Evolutionary conservation across 1,140 invertebrate species (phyloP).

Genomic region (Cardiocondyla obscurior): DNA sequence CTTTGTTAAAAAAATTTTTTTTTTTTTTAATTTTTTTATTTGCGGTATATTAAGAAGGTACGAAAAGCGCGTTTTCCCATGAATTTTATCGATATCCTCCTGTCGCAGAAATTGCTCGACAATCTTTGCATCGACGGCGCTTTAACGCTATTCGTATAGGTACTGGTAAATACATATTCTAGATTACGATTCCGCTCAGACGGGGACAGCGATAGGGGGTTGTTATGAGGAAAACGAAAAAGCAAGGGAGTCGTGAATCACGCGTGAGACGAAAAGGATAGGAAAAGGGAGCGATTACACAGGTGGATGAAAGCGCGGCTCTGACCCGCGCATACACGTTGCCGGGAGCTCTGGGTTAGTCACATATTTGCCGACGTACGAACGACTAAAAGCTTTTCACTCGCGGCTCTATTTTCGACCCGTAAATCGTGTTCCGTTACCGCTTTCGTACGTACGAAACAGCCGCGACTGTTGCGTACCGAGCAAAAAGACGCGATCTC

Average conservation of each 20-base stretch:
- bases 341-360: constrained; percentile 65
- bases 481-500: constrained; percentile 46
- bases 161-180: constrained; percentile 15
- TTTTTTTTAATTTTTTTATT: not conserved
- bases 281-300: constrained; percentile 66
- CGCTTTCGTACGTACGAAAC: constrained; percentile 65
- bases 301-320: constrained; percentile 72
- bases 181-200: constrained; percentile 4
- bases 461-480: constrained; percentile 38
- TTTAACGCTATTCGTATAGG: constrained; percentile 2
- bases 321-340: constrained; percentile 34
- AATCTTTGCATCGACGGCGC: not conserved
- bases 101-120: not conserved
- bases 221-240: constrained; percentile 27
- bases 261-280: not conserved
- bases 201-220: not conserved
- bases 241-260: constrained; percentile 21
- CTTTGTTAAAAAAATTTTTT: not conserved
- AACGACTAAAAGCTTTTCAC: constrained; percentile 79
- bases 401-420: constrained; percentile 73
- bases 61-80: not conserved
- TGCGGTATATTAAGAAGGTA: not conserved
- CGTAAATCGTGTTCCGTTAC: constrained; percentile 74
- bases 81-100: not conserved
- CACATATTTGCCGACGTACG: constrained; percentile 76